Conservation (phyloP, 1,140 invertebrate species). For the Drosophila prosaltans region DNA sequence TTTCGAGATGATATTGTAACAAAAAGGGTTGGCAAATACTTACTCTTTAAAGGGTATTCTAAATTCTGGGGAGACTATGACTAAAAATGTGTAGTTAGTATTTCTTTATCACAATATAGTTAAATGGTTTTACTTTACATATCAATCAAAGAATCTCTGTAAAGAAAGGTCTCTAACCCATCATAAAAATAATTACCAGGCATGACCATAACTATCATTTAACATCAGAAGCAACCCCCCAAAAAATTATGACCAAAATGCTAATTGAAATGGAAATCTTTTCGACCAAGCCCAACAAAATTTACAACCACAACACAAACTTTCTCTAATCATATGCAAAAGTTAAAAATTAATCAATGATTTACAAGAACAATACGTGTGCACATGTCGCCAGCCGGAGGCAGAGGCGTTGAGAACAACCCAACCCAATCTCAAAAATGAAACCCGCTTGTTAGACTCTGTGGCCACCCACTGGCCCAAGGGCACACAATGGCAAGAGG, state of each 20-base stretch:
- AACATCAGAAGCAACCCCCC: constrained; percentile 24
- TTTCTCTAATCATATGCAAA: constrained; percentile 78
- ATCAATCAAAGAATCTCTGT: constrained; percentile 15
- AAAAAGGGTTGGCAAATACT: constrained; percentile 27
- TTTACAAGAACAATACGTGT: constrained; percentile 80
- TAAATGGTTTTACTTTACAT: background rate
- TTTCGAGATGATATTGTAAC: constrained; percentile 30
- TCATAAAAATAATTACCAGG: constrained; percentile 38
- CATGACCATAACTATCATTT: constrained; percentile 40
- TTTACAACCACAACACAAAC: constrained; percentile 23
- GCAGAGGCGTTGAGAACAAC: constrained; percentile 42
- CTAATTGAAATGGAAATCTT: constrained; percentile 43
- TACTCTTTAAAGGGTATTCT: background rate
- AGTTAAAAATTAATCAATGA: constrained; percentile 77
- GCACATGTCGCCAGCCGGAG: constrained; percentile 67
- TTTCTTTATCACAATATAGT: too few relatives aligned
- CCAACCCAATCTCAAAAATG: constrained; percentile 27
- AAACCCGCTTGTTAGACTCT: constrained; percentile 68
- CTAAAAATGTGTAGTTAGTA: too few relatives aligned
- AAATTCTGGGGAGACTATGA: too few relatives aligned
- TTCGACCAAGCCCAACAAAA: constrained; percentile 24
- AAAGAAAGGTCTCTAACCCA: constrained; percentile 26
- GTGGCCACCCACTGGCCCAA: constrained; percentile 58
- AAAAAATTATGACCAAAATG: constrained; percentile 28
- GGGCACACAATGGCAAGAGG: constrained; percentile 37